phyloP scores from a whole-genome alignment of 2,797 vertebrate species.

The Psittacula derbiana region DNA sequence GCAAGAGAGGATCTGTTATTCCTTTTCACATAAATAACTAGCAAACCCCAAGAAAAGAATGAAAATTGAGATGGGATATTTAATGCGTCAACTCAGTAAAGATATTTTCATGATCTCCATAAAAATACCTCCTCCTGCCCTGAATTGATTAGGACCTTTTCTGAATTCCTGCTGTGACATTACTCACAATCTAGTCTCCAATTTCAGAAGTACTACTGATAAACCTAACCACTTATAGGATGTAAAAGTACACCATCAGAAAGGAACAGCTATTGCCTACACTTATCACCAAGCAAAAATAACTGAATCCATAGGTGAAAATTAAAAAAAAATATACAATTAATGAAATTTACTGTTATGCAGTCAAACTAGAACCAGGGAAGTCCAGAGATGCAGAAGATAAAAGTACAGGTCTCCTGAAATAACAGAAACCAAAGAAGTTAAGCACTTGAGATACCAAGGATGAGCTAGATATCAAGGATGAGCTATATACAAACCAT shows the following conservation, averaged over 20 bases:
- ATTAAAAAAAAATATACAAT: background rate
- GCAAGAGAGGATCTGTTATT: background rate
- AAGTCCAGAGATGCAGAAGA: background rate
- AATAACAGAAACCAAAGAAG: background rate
- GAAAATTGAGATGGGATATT: background rate
- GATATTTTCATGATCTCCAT: background rate
- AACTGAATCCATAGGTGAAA: background rate
- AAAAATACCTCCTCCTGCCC: background rate
- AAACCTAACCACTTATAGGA: background rate
- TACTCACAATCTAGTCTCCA: background rate
- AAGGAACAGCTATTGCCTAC: background rate
- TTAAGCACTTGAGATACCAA: background rate
- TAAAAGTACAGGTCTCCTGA: background rate
- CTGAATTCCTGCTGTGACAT: background rate
- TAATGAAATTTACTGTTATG: background rate
- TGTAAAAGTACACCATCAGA: background rate
- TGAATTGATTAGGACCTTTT: background rate
- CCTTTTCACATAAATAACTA: background rate
- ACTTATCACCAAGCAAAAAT: background rate
- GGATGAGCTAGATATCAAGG: background rate
- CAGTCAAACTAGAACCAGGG: background rate
- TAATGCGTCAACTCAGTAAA: background rate
- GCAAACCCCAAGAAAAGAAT: background rate
- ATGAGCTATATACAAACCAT: background rate
- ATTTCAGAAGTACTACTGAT: background rate